Conservation (phyloP, 2,888 invertebrate species). For the Caenorhabditis wallacei region DNA sequence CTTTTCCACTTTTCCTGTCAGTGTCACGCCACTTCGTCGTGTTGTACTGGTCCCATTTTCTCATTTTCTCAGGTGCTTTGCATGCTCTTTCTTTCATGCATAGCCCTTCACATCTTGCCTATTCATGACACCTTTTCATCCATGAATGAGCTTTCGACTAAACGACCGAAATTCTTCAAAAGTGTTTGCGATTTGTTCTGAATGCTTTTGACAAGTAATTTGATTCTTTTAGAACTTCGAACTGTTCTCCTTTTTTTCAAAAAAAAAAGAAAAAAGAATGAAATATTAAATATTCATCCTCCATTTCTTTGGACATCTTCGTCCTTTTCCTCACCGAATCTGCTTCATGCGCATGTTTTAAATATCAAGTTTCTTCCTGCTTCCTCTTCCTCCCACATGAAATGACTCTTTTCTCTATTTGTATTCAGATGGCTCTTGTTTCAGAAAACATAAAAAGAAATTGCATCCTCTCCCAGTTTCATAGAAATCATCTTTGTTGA, state of each 20-base stretch:
- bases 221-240: conserved; percentile 15
- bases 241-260: background rate
- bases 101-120: conserved; percentile 22
- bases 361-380: conserved; percentile 40
- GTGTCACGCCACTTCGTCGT: conserved; percentile 40
- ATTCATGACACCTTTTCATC: conserved; percentile 60
- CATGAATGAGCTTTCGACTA: conserved; percentile 57
- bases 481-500: conserved; percentile 7
- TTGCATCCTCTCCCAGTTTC: conserved; percentile 10
- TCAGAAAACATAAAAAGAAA: conserved; percentile 40
- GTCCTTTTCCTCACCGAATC: background rate
- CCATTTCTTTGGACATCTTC: conserved; percentile 1
- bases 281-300: conserved; percentile 13
- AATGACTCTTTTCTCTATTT: conserved; percentile 47
- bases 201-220: background rate
- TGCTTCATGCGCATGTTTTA: conserved; percentile 31
- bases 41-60: conserved; percentile 31
- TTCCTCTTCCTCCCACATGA: conserved; percentile 28
- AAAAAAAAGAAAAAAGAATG: too few relatives aligned
- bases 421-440: conserved; percentile 48
- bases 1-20: conserved; percentile 34
- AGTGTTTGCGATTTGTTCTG: background rate
- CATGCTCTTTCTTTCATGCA: conserved; percentile 18
- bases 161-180: background rate
- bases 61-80: conserved; percentile 28